A percentile compares a stretch with the other conserved stretches of the same genome.
These are phyloP conservation scores for Siniperca knerii DNA, from an alignment of 2,113 vertebrate genomes.

Conservation along the genomic window DNA sequence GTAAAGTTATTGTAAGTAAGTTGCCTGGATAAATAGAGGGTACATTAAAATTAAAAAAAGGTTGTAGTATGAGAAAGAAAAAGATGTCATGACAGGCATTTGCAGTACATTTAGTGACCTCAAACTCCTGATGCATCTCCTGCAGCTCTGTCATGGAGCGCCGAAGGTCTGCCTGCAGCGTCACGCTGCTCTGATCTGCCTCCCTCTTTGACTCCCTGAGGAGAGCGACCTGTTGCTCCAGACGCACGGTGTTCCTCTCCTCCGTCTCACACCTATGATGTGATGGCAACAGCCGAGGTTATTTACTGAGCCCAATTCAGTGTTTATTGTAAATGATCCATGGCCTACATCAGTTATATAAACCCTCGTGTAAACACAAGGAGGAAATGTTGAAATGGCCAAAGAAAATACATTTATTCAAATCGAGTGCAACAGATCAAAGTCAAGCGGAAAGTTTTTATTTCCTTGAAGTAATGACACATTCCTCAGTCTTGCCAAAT, in stretches of 20 bases:
- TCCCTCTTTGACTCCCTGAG: slow-evolving; percentile 74
- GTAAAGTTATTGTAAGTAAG: background rate
- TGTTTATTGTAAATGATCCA: background rate
- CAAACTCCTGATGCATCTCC: slow-evolving; percentile 67
- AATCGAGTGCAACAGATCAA: background rate
- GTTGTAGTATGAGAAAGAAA: background rate
- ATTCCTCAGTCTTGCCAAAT: background rate
- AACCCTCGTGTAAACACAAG: background rate
- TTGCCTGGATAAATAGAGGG: background rate
- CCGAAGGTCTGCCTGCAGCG: slow-evolving; percentile 68
- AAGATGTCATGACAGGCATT: background rate
- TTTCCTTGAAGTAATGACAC: background rate
- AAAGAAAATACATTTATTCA: background rate
- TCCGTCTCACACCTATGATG: slow-evolving; percentile 78
- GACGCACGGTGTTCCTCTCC: slow-evolving; percentile 66
- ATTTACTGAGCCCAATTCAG: background rate
- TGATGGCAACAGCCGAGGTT: background rate
- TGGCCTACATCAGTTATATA: background rate
- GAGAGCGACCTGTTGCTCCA: slow-evolving; percentile 75
- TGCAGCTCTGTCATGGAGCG: slow-evolving; percentile 70
- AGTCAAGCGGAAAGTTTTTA: background rate
- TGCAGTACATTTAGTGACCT: slow-evolving; percentile 55
- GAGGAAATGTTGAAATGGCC: background rate
- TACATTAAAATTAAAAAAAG: background rate
- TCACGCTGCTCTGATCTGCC: slow-evolving; percentile 57